Evolutionary conservation across 2,888 invertebrate genomes (phyloP).

Genomic region (Lampropteryx suffumata): DNA sequence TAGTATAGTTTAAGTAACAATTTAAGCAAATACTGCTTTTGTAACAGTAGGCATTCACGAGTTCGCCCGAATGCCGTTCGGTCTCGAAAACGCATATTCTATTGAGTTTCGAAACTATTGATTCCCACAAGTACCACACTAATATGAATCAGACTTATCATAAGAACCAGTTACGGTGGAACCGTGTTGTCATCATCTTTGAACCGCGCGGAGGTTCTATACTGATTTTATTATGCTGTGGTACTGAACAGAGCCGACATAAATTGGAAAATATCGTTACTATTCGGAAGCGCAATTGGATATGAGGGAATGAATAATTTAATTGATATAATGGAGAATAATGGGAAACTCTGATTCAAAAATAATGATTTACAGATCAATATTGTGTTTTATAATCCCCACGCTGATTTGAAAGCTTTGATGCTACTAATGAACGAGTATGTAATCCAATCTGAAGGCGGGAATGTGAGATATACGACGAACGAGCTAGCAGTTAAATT

Average conservation of each 20-base stretch:
- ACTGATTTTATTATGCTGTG: slow-evolving; percentile 4
- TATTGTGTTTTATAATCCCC: too few species aligned
- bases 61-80: too few species aligned
- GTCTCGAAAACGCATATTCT: too few species aligned
- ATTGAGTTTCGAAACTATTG: too few species aligned
- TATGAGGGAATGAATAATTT: slow-evolving; percentile 6
- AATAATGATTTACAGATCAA: neutral
- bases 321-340: slow-evolving; percentile 9
- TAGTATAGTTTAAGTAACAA: too few species aligned
- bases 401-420: neutral
- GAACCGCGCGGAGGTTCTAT: slow-evolving; percentile 7
- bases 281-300: slow-evolving; percentile 11
- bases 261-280: slow-evolving; percentile 11
- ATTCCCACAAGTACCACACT: neutral
- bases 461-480: too few species aligned
- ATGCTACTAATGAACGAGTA: too few species aligned
- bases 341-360: neutral
- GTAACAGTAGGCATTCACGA: neutral
- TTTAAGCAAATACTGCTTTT: too few species aligned
- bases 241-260: neutral
- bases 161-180: slow-evolving; percentile 1
- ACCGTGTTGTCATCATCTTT: neutral
- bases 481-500: neutral
- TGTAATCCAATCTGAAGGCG: too few species aligned
- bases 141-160: neutral